A percentile compares a stretch with the other conserved stretches of the same genome.
These are phyloP conservation scores for Alloplasta piceator DNA, from an alignment of 2,888 invertebrate species.

Conservation along the genomic window DNA sequence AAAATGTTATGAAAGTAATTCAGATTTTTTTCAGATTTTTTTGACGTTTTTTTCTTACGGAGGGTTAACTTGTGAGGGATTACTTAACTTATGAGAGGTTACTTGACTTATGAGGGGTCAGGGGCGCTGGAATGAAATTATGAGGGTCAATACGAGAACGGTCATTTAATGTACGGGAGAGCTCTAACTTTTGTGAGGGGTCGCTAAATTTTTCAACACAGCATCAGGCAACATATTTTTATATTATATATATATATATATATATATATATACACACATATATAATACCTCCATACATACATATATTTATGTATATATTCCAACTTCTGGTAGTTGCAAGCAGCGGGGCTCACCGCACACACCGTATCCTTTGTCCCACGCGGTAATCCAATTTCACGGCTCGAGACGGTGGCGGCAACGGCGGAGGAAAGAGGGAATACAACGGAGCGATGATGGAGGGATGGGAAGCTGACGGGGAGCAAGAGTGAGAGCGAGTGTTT, in stretches of 20 bases:
- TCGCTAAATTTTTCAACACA: too few species aligned
- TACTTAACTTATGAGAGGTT: too few species aligned
- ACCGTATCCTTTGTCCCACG: conserved; percentile 75
- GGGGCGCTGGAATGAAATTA: too few species aligned
- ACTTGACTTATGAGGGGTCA: too few species aligned
- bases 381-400: conserved; percentile 72
- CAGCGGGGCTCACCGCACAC: conserved; percentile 50
- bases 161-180: too few species aligned
- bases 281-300: background rate
- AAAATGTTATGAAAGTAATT: too few species aligned
- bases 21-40: too few species aligned
- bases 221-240: background rate
- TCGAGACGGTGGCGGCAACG: conserved; percentile 58
- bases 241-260: background rate
- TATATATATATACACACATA: background rate
- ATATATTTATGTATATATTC: conserved; percentile 33
- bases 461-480: conserved; percentile 20
- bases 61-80: too few species aligned
- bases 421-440: conserved; percentile 48
- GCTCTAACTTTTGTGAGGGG: too few species aligned
- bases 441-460: conserved; percentile 34
- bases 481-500: conserved; percentile 37
- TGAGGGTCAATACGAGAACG: too few species aligned
- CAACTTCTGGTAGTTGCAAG: conserved; percentile 52
- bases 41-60: too few species aligned